Conservation (phyloP, 2,888 invertebrate species). For the Xylocampa areola region DNA sequence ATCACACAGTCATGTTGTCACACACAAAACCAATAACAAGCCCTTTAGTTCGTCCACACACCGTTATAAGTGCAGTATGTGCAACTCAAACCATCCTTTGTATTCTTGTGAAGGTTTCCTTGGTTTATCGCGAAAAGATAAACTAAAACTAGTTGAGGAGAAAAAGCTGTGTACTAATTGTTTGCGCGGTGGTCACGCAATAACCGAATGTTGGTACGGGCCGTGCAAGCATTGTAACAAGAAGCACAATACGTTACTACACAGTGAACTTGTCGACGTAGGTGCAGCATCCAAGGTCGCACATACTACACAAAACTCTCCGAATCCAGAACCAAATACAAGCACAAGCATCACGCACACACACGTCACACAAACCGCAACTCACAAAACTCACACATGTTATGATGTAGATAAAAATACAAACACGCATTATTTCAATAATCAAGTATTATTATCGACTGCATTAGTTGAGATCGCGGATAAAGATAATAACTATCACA, state of each 20-base stretch:
- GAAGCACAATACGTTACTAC: conserved; percentile 24
- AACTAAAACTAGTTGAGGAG: conserved; percentile 12
- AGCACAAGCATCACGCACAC: conserved; percentile 1
- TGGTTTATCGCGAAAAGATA: conserved; percentile 10
- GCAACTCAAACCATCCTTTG: conserved; percentile 11
- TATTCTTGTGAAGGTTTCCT: conserved; percentile 14
- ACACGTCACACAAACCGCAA: not conserved
- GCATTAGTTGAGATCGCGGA: conserved; percentile 44
- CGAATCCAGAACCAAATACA: not conserved
- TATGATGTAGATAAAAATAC: conserved; percentile 1
- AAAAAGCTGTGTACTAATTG: conserved; percentile 23
- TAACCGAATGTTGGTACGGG: conserved; percentile 22
- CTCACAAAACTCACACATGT: conserved; percentile 15
- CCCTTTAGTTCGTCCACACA: no score
- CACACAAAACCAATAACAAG: conserved; percentile 9
- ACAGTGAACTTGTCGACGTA: conserved; percentile 5
- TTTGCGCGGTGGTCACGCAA: conserved; percentile 16
- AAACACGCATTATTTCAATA: not conserved
- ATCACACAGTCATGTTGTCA: conserved; percentile 7
- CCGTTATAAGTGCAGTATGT: conserved; percentile 13
- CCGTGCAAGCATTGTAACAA: conserved; percentile 24
- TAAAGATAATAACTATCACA: conserved; percentile 33
- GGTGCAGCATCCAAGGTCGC: not conserved
- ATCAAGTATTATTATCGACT: conserved; percentile 46
- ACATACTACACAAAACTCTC: not conserved